Conservation (phyloP, 2,113 vertebrate species). For the Tonatia bakeri region DNA sequence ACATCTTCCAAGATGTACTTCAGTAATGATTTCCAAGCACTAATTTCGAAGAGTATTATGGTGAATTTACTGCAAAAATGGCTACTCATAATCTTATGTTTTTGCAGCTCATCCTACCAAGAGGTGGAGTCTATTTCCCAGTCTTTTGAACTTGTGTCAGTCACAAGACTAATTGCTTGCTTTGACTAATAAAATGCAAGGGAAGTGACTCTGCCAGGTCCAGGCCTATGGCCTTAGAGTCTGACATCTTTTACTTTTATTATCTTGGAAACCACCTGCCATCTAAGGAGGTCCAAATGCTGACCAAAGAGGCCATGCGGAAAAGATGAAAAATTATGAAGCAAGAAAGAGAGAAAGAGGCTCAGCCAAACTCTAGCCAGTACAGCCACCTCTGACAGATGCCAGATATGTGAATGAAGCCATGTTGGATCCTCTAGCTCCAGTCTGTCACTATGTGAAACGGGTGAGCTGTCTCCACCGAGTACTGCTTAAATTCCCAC, state of each 20-base stretch:
- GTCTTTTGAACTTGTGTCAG: neutral
- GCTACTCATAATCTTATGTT: neutral
- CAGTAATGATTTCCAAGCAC: neutral
- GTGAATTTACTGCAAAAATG: neutral
- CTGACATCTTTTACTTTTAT: neutral
- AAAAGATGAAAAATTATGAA: neutral
- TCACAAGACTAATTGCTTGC: neutral
- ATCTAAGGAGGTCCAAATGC: slow-evolving; percentile 12
- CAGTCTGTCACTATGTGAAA: neutral
- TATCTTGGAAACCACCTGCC: neutral
- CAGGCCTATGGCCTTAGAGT: neutral
- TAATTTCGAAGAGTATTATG: neutral
- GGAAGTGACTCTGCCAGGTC: neutral
- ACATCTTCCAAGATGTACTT: neutral
- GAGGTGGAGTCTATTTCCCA: neutral
- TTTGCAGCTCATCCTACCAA: neutral
- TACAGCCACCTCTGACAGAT: neutral
- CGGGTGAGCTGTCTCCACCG: neutral
- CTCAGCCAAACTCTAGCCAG: neutral
- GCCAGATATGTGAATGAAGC: neutral
- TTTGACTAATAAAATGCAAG: neutral
- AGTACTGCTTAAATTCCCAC: neutral
- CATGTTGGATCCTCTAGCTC: neutral
- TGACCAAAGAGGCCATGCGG: neutral
- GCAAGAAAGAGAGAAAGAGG: neutral